Evolutionary conservation across 2,888 invertebrate species (phyloP), one percentile per base, ranked within the genome.

Genomic region (Phyllotreta striolata): DNA sequence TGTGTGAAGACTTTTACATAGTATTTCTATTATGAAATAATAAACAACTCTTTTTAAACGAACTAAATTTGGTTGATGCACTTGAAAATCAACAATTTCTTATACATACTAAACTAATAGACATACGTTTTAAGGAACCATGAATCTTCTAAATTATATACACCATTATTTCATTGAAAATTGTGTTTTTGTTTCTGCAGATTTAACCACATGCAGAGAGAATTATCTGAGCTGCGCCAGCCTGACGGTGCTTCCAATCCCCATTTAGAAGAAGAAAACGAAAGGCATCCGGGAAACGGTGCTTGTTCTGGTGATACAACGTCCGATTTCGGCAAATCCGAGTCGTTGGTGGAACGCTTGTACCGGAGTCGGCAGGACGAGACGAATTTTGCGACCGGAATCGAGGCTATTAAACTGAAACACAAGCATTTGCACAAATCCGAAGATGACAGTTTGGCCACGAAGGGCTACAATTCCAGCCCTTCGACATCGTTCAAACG

Each of bases 191-290:
- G 10, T 3, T 3, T 52, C 52, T 54, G 37, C 39, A 60, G 87
- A 79, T 86, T 85, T 77, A 84, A 87, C 80, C 75, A 86, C 76
- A 77, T 85, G 75, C 71, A 84, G 81, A 69, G 57, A 38, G 84
- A 84, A 70, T 80, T 85, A 67, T 91, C 92, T 39, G 89, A 90
- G 65, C 80, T 95, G 57, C 86, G 94, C 68, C 93, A 94, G 83
- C 95, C 95, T 4, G 96, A 96, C 76, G 95, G 95, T 51, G 95
- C 96, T 55, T 96, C 95, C 24, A 95, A 96, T 85, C 95, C 95
- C 12, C 94, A 95, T 83, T 84, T 96, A 74, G 85, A 88, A 74
- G 86, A 88, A 62, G 91, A 90, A 79, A 79, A 81, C 58, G 85
- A 84, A 72, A 84, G 87, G 74, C 79, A 87, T 70, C 87, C 88